Base-by-base conservation (phyloP, 2,797 vertebrate genomes). In the Cynodonichthys magdalenae region DNA sequence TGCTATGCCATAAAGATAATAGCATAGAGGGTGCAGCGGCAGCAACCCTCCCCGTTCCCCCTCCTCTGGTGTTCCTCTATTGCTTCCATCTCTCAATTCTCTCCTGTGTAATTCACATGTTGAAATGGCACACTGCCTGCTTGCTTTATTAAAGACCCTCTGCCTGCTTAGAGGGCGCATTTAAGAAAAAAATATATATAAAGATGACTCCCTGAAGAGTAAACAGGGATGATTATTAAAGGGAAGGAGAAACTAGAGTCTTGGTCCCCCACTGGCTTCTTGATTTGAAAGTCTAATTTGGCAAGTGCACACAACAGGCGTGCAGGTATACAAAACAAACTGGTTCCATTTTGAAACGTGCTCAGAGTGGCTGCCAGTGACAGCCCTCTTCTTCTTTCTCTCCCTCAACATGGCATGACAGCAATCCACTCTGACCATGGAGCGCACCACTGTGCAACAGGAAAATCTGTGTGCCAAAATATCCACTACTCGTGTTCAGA, bases 1-100 rank as follows among this genome's bases (percentile, higher is more conserved):
- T 92, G 90, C 93, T 91, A 83, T 67, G 92, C 92, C 93, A 95
- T 93, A 94, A 95, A 95, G 93, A 94, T 93, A 95, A 95, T 72
- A 93, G 93, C 93, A 94, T 89, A 88, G 91, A 82, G 72, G 92
- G 92, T 81, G 77, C 70, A 86, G 85, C 67, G 75, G 86, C 83
- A 80, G 75, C 75, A 78, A 81, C 83, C 71, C 17, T 8, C n/a
- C 69, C 44, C 19, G 34, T 15, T 34, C 75, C 74, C 66, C 82
- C 69, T 84, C 85, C 74, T 75, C 74, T n/a, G 70, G 79, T 84
- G 81, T 81, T 91, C 87, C 89, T 87, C 89, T 80, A 90, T 87
- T 85, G 85, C 84, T 80, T 91, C 90, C 81, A 88, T 89, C 83
- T 89, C 90, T 90, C 87, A 77, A 88, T 89, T 89, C 89, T 91